Base-by-base conservation (phyloP, 2,797 vertebrate species). In the Gambusia yucatana region DNA sequence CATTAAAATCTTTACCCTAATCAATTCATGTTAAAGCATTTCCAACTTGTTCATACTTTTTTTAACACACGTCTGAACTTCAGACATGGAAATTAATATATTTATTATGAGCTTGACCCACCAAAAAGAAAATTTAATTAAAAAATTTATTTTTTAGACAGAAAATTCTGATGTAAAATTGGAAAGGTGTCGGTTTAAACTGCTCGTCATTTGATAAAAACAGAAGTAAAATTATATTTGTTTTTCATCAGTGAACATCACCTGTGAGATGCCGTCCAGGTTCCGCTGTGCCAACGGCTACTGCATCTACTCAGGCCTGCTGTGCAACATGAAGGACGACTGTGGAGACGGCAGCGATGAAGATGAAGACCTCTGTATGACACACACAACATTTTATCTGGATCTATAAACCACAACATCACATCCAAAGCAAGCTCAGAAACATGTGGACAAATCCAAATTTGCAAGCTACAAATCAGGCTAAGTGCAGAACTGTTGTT, bases 271-370 rank as follows among this genome's bases (percentile, higher is more conserved):
- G 93, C 94, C 94, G 0, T 76, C 75, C 39, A 92, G 59, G 86
- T 95, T 95, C 85, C 94, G 94, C 78, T 96, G 95, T 73, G 87
- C 82, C 14, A 95, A 96, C 9, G 88, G 91, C 71, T 95, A 94
- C 91, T 96, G 94, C 1, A 63, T 95, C 86, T 93, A 87, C 76
- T 47, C 91, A 0, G 93, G 94, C 33, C 77, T 87, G 78, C 47
- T 95, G 65, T 95, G 95, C 87, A 94, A 95, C 83, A 77, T 85
- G 84, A 91, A 91, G 72, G 93, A 95, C 4, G 93, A 95, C 93
- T 95, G 95, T 74, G 93, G 93, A 61, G 94, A 96, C 1, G 86
- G 91, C 88, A 95, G 94, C 3, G 94, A 96, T 1, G 94, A 95
- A 84, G 78, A 72, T 5, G 91, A 94, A 75, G 92, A 93, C 1